These are phyloP conservation scores for Heterochromis multidens DNA, from an alignment of 2,113 vertebrate genomes.

Conservation along the genomic window DNA sequence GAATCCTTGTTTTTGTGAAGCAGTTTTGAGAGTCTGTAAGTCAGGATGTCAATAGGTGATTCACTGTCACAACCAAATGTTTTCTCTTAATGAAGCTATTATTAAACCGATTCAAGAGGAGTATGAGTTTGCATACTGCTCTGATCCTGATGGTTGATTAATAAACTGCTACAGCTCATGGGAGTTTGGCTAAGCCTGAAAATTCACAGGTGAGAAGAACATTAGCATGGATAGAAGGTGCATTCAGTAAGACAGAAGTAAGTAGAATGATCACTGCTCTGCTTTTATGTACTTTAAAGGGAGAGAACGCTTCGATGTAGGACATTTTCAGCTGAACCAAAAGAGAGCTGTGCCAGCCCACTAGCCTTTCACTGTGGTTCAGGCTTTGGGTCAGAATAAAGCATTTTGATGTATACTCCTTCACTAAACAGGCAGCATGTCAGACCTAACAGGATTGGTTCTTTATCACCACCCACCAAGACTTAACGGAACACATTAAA, in stretches of 20 bases:
- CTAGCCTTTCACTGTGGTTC: not conserved
- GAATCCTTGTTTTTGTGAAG: not conserved
- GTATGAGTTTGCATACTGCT: not conserved
- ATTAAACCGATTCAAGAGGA: slow-evolving; percentile 4
- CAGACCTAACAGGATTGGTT: not conserved
- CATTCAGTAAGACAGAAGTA: not conserved
- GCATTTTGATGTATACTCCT: slow-evolving; percentile 10
- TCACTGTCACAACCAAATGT: slow-evolving; percentile 12
- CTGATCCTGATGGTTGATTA: slow-evolving; percentile 26
- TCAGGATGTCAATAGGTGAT: slow-evolving; percentile 21
- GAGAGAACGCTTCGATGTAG: not conserved
- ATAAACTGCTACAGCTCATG: not conserved
- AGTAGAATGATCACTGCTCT: not conserved
- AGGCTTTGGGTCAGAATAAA: slow-evolving; percentile 8
- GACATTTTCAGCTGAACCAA: not conserved
- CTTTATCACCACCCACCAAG: not conserved
- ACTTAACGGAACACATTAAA: slow-evolving; percentile 36
- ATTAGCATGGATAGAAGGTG: not conserved
- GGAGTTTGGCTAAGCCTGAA: not conserved
- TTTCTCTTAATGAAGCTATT: slow-evolving; percentile 4
- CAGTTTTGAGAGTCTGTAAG: not conserved
- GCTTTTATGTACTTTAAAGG: not conserved
- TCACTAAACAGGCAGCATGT: slow-evolving; percentile 9
- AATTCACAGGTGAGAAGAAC: slow-evolving; percentile 15
- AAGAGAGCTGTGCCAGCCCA: not conserved